phyloP scores from a whole-genome alignment of 2,797 vertebrate genomes.

The Lepilemur ruficaudatus region DNA sequence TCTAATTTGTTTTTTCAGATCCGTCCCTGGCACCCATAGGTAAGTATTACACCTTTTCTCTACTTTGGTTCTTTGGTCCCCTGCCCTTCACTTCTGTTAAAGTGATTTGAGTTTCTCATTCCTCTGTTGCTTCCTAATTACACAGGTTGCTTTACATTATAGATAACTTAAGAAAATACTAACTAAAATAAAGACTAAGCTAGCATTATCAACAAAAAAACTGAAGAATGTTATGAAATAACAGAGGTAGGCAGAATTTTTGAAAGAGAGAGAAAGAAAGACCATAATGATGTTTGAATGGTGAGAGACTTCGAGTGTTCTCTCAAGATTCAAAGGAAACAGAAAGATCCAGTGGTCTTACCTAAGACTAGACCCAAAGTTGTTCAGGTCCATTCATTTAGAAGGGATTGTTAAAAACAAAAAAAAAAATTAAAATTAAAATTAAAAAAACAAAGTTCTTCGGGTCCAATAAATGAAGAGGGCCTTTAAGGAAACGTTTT shows the following conservation, averaged over 20 bases:
- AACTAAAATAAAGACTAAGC: neutral
- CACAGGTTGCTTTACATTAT: neutral
- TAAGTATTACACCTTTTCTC: constrained; percentile 37
- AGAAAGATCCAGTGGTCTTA: neutral
- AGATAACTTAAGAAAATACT: neutral
- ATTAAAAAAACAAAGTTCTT: neutral
- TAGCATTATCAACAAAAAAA: neutral
- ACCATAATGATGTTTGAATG: neutral
- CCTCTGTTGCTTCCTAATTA: neutral
- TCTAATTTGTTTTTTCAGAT: neutral
- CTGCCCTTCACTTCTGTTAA: neutral
- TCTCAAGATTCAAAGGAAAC: neutral
- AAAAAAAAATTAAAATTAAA: neutral
- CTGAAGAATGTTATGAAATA: neutral
- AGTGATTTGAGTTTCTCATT: neutral
- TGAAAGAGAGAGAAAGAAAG: neutral
- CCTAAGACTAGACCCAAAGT: neutral
- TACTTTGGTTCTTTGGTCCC: neutral
- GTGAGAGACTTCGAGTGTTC: neutral
- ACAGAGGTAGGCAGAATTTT: neutral
- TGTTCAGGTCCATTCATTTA: neutral
- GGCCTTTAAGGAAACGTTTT: neutral
- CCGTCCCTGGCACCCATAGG: neutral
- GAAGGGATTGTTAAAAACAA: neutral
- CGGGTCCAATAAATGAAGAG: neutral